Conservation (phyloP, 2,113 vertebrate species). For the Synodontis membranacea region DNA sequence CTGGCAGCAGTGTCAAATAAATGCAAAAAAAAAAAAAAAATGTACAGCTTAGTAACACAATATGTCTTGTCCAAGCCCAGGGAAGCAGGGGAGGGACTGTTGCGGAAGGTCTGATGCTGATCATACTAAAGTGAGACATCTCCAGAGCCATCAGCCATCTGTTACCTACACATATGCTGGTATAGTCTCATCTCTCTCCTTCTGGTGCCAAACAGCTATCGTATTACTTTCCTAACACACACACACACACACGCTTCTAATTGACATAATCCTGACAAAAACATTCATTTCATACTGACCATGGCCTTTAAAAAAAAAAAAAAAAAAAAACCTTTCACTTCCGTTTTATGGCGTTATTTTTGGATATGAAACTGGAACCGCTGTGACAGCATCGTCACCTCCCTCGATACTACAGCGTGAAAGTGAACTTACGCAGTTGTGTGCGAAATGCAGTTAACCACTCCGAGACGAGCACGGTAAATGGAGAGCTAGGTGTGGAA, state of each 20-base stretch:
- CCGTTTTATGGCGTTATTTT: neutral
- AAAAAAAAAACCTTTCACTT: neutral
- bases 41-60: constrained; percentile 25
- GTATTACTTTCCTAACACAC: neutral
- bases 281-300: neutral
- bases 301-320: neutral
- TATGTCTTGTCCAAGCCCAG: neutral
- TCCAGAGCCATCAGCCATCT: constrained; percentile 37
- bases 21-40: constrained; percentile 22
- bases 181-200: neutral
- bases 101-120: neutral
- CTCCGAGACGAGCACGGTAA: neutral
- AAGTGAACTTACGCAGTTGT: constrained; percentile 44
- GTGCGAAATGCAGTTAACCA: neutral
- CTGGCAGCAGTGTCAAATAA: constrained; percentile 12
- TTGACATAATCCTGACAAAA: neutral
- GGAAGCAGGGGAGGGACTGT: neutral
- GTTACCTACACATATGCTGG: constrained; percentile 14
- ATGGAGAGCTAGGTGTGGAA: neutral
- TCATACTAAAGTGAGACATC: constrained; percentile 34
- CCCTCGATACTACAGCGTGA: neutral
- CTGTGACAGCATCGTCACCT: neutral
- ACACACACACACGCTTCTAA: neutral
- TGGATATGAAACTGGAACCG: constrained; percentile 2
- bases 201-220: neutral